Base-by-base conservation (phyloP, 1,140 invertebrate species). In the Calephelis nemesis region DNA sequence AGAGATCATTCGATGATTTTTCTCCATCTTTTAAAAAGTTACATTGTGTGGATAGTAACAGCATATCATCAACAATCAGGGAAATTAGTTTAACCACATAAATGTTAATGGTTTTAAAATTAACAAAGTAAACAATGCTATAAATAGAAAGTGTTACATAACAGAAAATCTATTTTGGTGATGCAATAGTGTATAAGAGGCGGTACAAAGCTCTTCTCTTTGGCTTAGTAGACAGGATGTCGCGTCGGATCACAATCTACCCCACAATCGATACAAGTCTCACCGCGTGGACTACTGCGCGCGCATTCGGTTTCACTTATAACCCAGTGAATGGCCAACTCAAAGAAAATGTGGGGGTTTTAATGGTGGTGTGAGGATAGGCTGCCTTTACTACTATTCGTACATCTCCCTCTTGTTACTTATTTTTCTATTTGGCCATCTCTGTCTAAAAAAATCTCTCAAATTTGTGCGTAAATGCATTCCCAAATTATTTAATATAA, bases 281-380 rank as follows among this genome's bases (percentile, higher is more conserved):
- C 63, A 75, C 74, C 74, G 77, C 77, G 78, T 86, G 72, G 47
- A 47, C 48, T 69, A 40, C 42, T 88, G 87, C 87, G 88, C 86
- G 86, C 88, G 87, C 86, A 87, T 71, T 79, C 70, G 65, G 67
- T 82, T 82, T 79, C 76, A 79, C 80, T 82, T 71, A 73, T 72
- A 68, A 78, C 67, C 75, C 86, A 62, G 84, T 91, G 85, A 89
- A 91, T 89, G 88, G 84, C 79, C 78, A 70, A 47, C 69, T 70
- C 73, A 73, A 76, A 80, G 82, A 82, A 82, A 78, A 81, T 75
- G 77, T 75, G 76, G 82, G 74, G 75, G 70, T 66, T 78, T 74
- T 63, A 48, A 65, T 69, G 64, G 73, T 71, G 80, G 81, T 83
- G 82, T 80, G 81, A 79, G 77, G 70, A 79, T 84, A 88, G 84